phyloP scores from a whole-genome alignment of 2,797 vertebrate genomes.

The Aldrovandia affinis region DNA sequence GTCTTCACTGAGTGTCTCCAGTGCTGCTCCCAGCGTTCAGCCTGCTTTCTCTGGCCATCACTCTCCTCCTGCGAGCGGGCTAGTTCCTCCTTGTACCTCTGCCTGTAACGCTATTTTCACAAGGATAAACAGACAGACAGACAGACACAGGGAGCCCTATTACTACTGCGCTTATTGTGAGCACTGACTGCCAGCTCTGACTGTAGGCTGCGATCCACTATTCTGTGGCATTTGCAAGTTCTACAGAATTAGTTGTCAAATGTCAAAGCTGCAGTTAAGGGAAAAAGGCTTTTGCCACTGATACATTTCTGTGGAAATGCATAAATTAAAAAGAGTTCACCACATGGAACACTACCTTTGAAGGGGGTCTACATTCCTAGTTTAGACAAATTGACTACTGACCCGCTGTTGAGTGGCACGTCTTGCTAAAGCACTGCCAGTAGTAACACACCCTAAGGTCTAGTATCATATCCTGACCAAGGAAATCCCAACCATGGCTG shows the following conservation, averaged over 20 bases:
- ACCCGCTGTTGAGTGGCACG: background rate
- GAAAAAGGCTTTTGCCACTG: background rate
- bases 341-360: background rate
- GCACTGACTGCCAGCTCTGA: background rate
- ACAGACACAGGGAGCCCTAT: background rate
- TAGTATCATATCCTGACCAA: background rate
- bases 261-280: background rate
- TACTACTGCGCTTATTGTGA: background rate
- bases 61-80: slow-evolving; percentile 56
- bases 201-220: background rate
- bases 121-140: slow-evolving; percentile 39
- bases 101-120: slow-evolving; percentile 65
- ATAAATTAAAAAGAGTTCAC: background rate
- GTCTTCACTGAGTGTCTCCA: slow-evolving; percentile 67
- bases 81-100: slow-evolving; percentile 54
- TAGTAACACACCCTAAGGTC: background rate
- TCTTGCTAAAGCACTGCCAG: background rate
- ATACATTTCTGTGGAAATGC: background rate
- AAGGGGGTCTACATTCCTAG: background rate
- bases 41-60: slow-evolving; percentile 52
- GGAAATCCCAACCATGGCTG: too few relatives aligned
- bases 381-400: background rate
- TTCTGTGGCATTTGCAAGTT: background rate
- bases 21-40: slow-evolving; percentile 57
- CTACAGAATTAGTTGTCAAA: background rate